Conservation (phyloP, 2,888 invertebrate species). For the Callimorpha dominula region DNA sequence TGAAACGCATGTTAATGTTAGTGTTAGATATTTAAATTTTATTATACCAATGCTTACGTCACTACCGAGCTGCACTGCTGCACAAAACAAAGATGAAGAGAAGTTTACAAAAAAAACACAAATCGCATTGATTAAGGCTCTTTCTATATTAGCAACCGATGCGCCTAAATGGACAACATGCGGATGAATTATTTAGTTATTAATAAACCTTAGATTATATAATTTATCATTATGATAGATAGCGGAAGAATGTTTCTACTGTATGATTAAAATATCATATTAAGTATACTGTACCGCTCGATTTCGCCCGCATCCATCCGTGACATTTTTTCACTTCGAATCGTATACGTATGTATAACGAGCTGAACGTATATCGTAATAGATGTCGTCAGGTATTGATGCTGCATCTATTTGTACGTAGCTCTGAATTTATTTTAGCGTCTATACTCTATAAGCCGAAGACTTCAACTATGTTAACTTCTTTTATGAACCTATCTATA, state of each 20-base stretch:
- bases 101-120: too few species aligned
- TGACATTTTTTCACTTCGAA: constrained; percentile 60
- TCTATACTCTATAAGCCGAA: too few species aligned
- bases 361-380: too few species aligned
- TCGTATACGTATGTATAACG: not conserved
- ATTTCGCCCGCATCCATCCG: constrained; percentile 68
- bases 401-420: too few species aligned
- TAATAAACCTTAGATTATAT: not conserved
- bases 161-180: too few species aligned
- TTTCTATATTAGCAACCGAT: too few species aligned
- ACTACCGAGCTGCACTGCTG: not conserved
- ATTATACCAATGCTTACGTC: not conserved
- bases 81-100: too few species aligned
- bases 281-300: not conserved
- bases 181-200: too few species aligned
- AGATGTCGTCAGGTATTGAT: not conserved
- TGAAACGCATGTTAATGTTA: constrained; percentile 12
- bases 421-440: too few species aligned
- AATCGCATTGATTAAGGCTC: too few species aligned
- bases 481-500: too few species aligned
- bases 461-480: too few species aligned
- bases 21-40: not conserved
- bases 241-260: not conserved
- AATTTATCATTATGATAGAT: not conserved
- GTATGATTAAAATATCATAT: not conserved